Evolutionary conservation across 1,140 invertebrate species (phyloP), one percentile per base, ranked within the genome.

Genomic region (Drosophila nannoptera): DNA sequence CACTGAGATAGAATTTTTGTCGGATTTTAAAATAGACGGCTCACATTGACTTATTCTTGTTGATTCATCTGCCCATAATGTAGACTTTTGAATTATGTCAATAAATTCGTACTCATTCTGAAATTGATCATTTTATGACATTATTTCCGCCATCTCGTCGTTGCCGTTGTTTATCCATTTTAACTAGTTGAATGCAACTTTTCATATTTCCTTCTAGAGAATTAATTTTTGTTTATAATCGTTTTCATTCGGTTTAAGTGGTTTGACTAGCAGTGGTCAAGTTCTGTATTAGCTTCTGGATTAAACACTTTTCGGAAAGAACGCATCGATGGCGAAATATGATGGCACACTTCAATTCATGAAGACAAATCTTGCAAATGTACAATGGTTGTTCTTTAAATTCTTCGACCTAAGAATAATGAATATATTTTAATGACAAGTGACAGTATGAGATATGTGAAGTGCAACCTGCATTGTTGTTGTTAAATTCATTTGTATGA

Each of bases 291-390:
- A 9, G 7, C 32, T 38, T 16, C 9, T 54, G 7, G 2, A 7
- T 31, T 2, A 64, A 48, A 5, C 46, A 61, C 14, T 76, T 76
- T 11, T 76, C 67, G n/a, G 73, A 62, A 8, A 67, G 36, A 22
- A 76, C 67, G 29, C 74, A 76, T 9, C 73, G 73, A 32, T 76
- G 61, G 5, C 73, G 68, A 38, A 76, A 76, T 2, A 53, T 58
- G 4, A 72, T 63, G 4, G 74, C 73, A 7, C 29, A 31, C n/a
- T 55, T 38, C 16, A 76, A 22, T 8, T 76, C 62, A 2, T 36
- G 35, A 2, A 72, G 31, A 43, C 74, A 76, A 7, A 22, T 45
- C 4, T 33, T 9, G 32, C 74, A 76, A 38, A 76, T 53, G 6
- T 58, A 31, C 7, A 29, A 16, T 6, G 74, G 56, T 5, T 67